phyloP scores from a whole-genome alignment of 2,113 vertebrate genomes.

The Campylomormyrus numenius region DNA sequence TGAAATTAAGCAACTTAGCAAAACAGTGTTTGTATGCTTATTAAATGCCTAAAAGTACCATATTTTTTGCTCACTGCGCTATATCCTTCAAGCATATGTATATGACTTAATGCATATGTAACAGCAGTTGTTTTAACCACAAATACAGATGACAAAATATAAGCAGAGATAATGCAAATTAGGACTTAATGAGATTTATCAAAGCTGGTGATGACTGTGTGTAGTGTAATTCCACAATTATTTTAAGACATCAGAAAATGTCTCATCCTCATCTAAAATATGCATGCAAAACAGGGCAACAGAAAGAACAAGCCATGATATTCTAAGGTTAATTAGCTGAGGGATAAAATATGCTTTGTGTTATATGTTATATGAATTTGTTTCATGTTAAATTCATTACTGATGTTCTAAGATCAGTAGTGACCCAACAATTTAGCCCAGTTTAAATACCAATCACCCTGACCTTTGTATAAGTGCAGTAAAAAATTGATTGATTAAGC shows the following conservation, averaged over 20 bases:
- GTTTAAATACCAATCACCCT: neutral
- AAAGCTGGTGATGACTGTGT: constrained; percentile 4
- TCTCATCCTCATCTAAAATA: constrained; percentile 6
- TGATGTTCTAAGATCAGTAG: constrained; percentile 1
- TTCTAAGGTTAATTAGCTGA: neutral
- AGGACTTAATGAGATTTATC: constrained; percentile 10
- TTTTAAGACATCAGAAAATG: constrained; percentile 5
- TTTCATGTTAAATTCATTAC: neutral
- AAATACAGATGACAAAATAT: constrained; percentile 8
- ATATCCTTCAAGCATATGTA: constrained; percentile 8
- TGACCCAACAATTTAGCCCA: neutral
- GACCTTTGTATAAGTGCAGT: neutral
- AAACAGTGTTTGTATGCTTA: neutral
- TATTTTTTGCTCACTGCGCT: neutral
- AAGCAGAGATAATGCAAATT: neutral
- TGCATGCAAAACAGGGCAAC: neutral
- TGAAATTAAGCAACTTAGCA: neutral
- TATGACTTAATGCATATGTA: neutral
- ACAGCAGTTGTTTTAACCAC: neutral
- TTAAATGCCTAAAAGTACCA: constrained; percentile 8
- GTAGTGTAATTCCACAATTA: constrained; percentile 5
- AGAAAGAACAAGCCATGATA: neutral
- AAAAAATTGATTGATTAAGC: neutral
- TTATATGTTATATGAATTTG: neutral
- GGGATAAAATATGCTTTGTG: neutral